A percentile compares a stretch with the other conserved stretches of the same genome.
phyloP scores from a whole-genome alignment of 2,113 vertebrate genomes.

The Dicaeum eximium region DNA sequence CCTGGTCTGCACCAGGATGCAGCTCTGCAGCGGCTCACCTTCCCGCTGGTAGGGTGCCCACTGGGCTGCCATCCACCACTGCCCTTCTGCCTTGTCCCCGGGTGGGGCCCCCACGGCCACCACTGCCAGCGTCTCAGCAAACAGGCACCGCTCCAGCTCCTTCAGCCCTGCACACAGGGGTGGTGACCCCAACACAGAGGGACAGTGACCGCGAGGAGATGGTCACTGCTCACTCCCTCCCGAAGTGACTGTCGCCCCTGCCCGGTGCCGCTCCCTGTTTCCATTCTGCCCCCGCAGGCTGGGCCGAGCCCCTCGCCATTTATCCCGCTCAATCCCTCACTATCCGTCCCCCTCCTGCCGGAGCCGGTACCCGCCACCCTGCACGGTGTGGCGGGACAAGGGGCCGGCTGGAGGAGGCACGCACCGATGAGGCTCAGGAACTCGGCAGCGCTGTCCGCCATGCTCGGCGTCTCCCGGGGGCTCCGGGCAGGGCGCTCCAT shows the following conservation, averaged over 20 bases:
- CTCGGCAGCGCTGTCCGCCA: not conserved
- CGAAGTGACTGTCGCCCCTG: not conserved
- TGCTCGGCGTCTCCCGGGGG: not conserved
- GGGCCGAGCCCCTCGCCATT: not conserved
- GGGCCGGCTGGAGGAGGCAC: not conserved
- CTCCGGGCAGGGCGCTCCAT: not conserved
- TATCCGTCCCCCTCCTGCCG: fast-evolving
- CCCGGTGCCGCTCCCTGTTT: not conserved
- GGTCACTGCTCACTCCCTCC: not conserved
- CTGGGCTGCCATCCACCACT: slow-evolving; percentile 72
- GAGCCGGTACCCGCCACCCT: no score
- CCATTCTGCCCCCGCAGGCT: no score
- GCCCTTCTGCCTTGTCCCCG: slow-evolving; percentile 69
- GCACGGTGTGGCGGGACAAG: not conserved
- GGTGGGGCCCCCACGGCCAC: slow-evolving; percentile 31
- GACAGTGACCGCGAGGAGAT: not conserved
- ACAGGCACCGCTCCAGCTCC: slow-evolving; percentile 71
- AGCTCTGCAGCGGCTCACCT: slow-evolving; percentile 33
- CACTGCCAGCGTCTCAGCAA: slow-evolving; percentile 77
- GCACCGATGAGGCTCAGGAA: slow-evolving; percentile 18
- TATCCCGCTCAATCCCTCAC: not conserved
- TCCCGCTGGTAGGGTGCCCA: slow-evolving; percentile 38
- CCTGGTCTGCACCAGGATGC: slow-evolving; percentile 75
- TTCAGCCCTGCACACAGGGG: slow-evolving; percentile 48
- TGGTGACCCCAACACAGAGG: not conserved